Conservation (phyloP, 1,140 invertebrate species). For the Rhyacophila brunnea region DNA sequence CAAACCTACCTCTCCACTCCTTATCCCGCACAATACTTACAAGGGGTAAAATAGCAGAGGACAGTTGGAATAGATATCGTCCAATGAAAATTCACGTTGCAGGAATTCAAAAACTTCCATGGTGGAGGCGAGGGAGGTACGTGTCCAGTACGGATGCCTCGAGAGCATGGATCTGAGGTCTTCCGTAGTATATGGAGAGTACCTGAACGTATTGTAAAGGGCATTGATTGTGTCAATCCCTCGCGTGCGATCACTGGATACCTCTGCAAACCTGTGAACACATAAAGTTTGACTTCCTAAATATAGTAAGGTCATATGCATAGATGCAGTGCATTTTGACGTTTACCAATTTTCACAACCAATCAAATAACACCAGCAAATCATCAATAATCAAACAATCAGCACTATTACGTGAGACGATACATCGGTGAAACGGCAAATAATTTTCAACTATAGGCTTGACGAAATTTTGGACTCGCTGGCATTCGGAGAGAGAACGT, state of each 20-base stretch:
- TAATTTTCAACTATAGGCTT: too few species aligned
- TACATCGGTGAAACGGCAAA: background rate
- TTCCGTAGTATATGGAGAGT: slow-evolving; percentile 40
- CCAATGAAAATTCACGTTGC: slow-evolving; percentile 45
- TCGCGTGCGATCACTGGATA: slow-evolving; percentile 56
- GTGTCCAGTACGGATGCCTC: slow-evolving; percentile 58
- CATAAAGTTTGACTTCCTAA: too few species aligned
- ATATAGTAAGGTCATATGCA: background rate
- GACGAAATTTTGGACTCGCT: too few species aligned
- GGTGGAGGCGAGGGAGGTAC: slow-evolving; percentile 53
- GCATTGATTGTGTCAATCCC: slow-evolving; percentile 55
- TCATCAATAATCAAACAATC: background rate
- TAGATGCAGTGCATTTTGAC: background rate
- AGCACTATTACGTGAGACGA: background rate
- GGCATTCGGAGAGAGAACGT: too few species aligned
- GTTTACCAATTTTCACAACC: too few species aligned
- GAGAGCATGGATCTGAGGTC: slow-evolving; percentile 37
- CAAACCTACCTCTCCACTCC: too few species aligned
- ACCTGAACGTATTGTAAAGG: slow-evolving; percentile 37
- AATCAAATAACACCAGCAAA: background rate
- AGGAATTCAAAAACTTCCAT: slow-evolving; percentile 54
- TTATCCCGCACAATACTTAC: slow-evolving; percentile 39
- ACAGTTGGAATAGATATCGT: slow-evolving; percentile 54
- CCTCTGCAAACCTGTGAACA: slow-evolving; percentile 50
- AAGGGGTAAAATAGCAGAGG: slow-evolving; percentile 57